Evolutionary conservation across 2,888 invertebrate genomes (phyloP).

Genomic region (Sclerodermus sp.): DNA sequence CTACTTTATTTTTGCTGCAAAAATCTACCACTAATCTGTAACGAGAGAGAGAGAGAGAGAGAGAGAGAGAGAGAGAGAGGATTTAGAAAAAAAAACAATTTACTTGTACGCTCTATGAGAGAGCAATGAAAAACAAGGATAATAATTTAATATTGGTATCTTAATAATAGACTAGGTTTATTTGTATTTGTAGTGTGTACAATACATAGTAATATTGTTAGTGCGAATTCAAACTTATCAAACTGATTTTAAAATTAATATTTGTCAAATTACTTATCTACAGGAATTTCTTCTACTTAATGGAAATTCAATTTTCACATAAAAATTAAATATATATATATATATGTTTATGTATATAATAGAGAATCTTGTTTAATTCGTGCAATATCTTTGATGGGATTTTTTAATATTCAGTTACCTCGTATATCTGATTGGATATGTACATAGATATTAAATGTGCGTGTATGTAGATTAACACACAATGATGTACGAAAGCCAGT

Average conservation of each 20-base stretch:
- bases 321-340: slow-evolving; percentile 5
- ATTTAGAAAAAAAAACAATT: no score
- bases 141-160: background rate
- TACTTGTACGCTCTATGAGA: no score
- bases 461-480: no score
- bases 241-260: slow-evolving; percentile 33
- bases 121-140: no score
- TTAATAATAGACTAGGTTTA: slow-evolving; percentile 49
- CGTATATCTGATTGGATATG: slow-evolving; percentile 9
- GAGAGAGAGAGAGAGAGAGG: no score
- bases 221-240: slow-evolving; percentile 40
- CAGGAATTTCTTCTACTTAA: slow-evolving; percentile 17
- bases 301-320: background rate
- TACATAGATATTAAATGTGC: slow-evolving; percentile 13
- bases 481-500: slow-evolving; percentile 1
- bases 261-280: slow-evolving; percentile 16
- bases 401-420: slow-evolving; percentile 9
- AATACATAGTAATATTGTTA: slow-evolving; percentile 47
- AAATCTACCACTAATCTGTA: no score
- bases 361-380: slow-evolving; percentile 11
- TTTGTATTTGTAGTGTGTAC: slow-evolving; percentile 49
- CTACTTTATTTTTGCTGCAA: no score
- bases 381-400: background rate
- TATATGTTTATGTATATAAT: slow-evolving; percentile 5
- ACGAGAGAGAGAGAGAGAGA: no score